Evolutionary conservation across 2,797 vertebrate genomes (phyloP).

Genomic region (Petrocephalus sullivani): DNA sequence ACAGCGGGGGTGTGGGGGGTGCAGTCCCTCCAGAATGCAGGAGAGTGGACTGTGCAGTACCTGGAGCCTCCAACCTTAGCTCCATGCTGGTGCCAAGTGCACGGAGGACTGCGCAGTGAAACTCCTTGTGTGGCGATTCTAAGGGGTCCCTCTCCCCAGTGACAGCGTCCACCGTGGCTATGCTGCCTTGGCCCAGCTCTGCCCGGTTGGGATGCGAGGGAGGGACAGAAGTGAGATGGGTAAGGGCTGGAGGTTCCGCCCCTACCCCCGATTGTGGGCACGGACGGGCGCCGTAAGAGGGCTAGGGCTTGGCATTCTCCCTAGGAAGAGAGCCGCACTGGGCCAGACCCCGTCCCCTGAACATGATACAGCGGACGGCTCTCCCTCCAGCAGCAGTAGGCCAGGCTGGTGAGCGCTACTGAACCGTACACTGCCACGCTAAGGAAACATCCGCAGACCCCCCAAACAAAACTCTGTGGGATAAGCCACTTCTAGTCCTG

Average conservation of each 20-base stretch:
- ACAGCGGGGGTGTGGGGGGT: slow-evolving; percentile 11
- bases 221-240: slow-evolving; percentile 26
- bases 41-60: slow-evolving; percentile 54
- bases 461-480: background rate
- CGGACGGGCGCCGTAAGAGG: slow-evolving; percentile 7
- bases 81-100: slow-evolving; percentile 62
- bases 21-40: slow-evolving; percentile 29
- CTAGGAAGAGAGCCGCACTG: slow-evolving; percentile 26
- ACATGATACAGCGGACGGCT: slow-evolving; percentile 52
- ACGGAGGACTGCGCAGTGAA: slow-evolving; percentile 69
- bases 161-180: slow-evolving; percentile 19
- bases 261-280: slow-evolving; percentile 10
- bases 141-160: slow-evolving; percentile 40
- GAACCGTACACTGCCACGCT: background rate
- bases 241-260: slow-evolving; percentile 23
- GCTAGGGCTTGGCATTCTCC: slow-evolving; percentile 29
- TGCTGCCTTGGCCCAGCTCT: background rate
- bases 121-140: slow-evolving; percentile 68
- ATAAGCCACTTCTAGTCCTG: background rate
- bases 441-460: background rate
- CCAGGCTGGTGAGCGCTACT: background rate
- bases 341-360: slow-evolving; percentile 37
- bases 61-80: slow-evolving; percentile 60
- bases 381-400: slow-evolving; percentile 29
- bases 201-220: slow-evolving; percentile 31